Conservation (phyloP, 2,797 vertebrate species). For the Buphagus erythrorhynchus region DNA sequence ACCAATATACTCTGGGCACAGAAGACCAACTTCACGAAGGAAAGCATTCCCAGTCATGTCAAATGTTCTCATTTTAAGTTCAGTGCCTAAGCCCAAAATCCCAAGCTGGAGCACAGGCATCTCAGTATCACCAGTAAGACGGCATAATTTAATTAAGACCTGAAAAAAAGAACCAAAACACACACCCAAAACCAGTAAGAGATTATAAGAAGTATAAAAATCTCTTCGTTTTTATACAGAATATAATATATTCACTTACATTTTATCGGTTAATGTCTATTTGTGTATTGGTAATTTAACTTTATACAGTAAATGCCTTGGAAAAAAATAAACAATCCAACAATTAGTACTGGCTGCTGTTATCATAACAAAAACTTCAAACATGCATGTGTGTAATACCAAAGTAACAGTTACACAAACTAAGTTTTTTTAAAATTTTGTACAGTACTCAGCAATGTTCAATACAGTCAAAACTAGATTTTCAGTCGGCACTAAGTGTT, state of each 20-base stretch:
- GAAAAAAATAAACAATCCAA: neutral
- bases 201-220: neutral
- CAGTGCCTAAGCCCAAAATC: constrained; percentile 89
- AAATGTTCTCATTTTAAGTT: constrained; percentile 88
- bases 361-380: neutral
- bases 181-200: neutral
- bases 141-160: constrained; percentile 91
- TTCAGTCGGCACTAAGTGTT: neutral
- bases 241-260: neutral
- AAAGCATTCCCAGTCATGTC: constrained; percentile 91
- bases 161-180: constrained; percentile 37
- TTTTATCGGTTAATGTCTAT: neutral
- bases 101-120: constrained; percentile 85
- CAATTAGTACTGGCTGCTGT: neutral
- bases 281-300: neutral
- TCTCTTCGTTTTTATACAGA: neutral
- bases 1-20: constrained; percentile 94
- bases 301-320: neutral
- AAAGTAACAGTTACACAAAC: neutral
- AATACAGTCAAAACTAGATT: neutral
- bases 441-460: neutral
- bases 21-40: constrained; percentile 90
- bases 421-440: neutral
- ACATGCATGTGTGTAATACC: neutral
- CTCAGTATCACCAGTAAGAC: constrained; percentile 78